Conservation (phyloP, 2,113 vertebrate genomes). For the Vidua chalybeata region DNA sequence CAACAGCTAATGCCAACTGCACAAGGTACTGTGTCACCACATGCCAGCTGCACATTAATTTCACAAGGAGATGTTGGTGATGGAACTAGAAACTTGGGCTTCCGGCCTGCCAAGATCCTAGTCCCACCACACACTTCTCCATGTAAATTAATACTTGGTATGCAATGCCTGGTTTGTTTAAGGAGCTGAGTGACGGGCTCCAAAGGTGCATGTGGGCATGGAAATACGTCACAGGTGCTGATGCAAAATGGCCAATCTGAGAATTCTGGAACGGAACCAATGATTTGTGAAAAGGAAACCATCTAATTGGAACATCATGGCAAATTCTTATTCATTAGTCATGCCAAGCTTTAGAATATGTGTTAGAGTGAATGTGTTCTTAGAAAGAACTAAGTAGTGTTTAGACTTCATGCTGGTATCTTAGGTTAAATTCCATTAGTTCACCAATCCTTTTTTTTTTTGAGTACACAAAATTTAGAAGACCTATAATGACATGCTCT, state of each 20-base stretch:
- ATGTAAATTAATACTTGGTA: constrained; percentile 72
- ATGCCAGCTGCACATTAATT: constrained; percentile 79
- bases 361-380: neutral
- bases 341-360: neutral
- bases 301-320: neutral
- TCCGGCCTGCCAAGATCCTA: constrained; percentile 16
- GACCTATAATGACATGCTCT: neutral
- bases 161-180: constrained; percentile 65
- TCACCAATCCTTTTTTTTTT: neutral
- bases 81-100: constrained; percentile 58
- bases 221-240: constrained; percentile 57
- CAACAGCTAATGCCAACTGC: constrained; percentile 99
- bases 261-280: constrained; percentile 24
- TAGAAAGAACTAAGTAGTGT: neutral
- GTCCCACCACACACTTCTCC: constrained; percentile 51
- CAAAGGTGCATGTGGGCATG: constrained; percentile 69
- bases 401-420: neutral
- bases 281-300: neutral
- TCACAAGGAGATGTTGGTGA: constrained; percentile 60
- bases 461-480: neutral
- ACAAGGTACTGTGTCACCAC: constrained; percentile 90
- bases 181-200: constrained; percentile 62
- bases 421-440: constrained; percentile 24
- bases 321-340: neutral
- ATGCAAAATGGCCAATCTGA: constrained; percentile 17